Percentiles rank a stretch among this genome's conserved stretches.
phyloP scores from a whole-genome alignment of 2,113 vertebrate genomes.

The Lethenteron reissneri region DNA sequence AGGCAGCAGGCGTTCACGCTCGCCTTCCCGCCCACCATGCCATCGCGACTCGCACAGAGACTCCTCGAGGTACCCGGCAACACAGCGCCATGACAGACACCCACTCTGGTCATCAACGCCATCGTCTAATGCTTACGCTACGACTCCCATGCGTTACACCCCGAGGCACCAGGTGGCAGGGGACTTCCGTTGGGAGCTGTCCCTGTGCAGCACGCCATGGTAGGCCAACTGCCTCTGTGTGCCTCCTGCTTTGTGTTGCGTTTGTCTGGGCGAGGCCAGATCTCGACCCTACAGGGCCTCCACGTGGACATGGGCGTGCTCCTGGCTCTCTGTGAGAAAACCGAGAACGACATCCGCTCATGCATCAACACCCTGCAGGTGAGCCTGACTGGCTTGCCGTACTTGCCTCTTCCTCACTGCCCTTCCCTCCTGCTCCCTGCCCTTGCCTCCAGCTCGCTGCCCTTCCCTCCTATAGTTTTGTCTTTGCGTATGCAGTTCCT shows the following conservation, averaged over 20 bases:
- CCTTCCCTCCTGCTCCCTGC: not conserved
- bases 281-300: slow-evolving; percentile 39
- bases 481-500: slow-evolving; percentile 37
- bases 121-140: too few relatives aligned
- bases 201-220: too few relatives aligned
- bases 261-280: slow-evolving; percentile 20
- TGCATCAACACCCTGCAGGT: slow-evolving; percentile 91
- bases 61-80: slow-evolving; percentile 40
- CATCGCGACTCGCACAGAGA: slow-evolving; percentile 58
- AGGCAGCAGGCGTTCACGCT: slow-evolving; percentile 63
- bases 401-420: not conserved
- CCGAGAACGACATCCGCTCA: slow-evolving; percentile 63
- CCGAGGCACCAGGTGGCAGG: too few relatives aligned
- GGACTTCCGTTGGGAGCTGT: too few relatives aligned
- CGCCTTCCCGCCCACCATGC: slow-evolving; percentile 39
- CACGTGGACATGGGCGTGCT: slow-evolving; percentile 34
- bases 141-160: too few relatives aligned
- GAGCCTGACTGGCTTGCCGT: not conserved
- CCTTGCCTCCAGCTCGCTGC: not conserved
- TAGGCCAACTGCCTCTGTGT: accelerated
- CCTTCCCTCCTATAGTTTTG: not conserved
- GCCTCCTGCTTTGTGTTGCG: accelerated
- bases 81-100: too few relatives aligned
- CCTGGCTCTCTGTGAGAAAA: slow-evolving; percentile 59
- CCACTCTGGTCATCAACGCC: too few relatives aligned